phyloP scores from a whole-genome alignment of 2,888 invertebrate genomes.

The Leucophenga montana region DNA sequence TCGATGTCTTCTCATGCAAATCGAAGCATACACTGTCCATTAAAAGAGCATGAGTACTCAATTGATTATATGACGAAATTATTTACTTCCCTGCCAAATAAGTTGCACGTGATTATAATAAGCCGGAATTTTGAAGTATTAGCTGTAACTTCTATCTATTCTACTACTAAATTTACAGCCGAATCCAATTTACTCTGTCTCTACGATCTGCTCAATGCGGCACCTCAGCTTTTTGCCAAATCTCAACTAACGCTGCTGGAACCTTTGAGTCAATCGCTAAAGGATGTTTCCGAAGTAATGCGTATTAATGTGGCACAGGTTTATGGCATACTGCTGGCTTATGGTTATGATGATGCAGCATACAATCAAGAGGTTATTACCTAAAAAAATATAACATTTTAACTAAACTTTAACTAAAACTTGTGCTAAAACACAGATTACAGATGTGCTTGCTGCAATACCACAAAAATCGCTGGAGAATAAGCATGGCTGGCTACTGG shows the following conservation, averaged over 20 bases:
- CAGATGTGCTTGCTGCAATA: constrained; percentile 63
- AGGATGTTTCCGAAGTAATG: constrained; percentile 84
- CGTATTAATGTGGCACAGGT: constrained; percentile 83
- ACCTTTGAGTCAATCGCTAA: constrained; percentile 74
- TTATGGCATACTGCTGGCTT: constrained; percentile 81
- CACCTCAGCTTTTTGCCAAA: constrained; percentile 80
- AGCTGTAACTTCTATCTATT: background rate
- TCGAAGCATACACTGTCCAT: no score
- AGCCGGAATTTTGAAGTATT: no score
- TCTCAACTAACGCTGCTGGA: constrained; percentile 76
- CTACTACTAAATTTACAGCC: constrained; percentile 46
- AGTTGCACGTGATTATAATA: no score
- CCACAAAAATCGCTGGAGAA: constrained; percentile 74
- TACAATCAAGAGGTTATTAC: constrained; percentile 75
- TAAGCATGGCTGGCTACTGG: constrained; percentile 85
- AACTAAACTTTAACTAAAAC: background rate
- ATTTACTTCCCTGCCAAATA: no score
- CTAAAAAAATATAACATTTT: background rate
- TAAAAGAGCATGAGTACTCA: no score
- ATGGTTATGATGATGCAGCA: constrained; percentile 74
- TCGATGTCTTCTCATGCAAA: no score
- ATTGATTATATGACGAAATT: no score
- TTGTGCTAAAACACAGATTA: constrained; percentile 20
- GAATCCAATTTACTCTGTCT: constrained; percentile 79
- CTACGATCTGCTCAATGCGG: constrained; percentile 88